Conservation (phyloP, 2,888 invertebrate species). For the Meganola albula region DNA sequence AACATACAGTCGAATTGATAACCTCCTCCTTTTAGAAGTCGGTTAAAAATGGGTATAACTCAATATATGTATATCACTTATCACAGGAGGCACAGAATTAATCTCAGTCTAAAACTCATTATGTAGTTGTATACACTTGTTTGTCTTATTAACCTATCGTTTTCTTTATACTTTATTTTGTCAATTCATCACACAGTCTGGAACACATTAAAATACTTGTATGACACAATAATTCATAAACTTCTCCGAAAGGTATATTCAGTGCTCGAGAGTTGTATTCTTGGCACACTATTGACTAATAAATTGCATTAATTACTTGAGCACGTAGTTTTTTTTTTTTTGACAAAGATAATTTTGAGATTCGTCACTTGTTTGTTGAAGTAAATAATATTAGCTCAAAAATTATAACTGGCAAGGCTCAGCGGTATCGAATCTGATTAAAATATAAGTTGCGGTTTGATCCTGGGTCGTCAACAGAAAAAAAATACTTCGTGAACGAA, state of each 20-base stretch:
- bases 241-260: slow-evolving; percentile 28
- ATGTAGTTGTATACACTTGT: too few species aligned
- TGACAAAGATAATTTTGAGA: slow-evolving; percentile 26
- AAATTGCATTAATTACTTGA: slow-evolving; percentile 48
- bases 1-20: too few species aligned
- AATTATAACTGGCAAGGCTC: background rate
- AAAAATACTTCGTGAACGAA: too few species aligned
- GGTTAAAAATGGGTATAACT: too few species aligned
- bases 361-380: background rate
- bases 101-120: too few species aligned
- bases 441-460: too few species aligned
- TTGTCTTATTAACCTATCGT: too few species aligned
- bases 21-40: too few species aligned
- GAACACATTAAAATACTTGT: slow-evolving; percentile 62
- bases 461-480: too few species aligned
- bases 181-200: slow-evolving; percentile 47
- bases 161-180: slow-evolving; percentile 40
- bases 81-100: too few species aligned
- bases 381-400: background rate
- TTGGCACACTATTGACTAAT: slow-evolving; percentile 41
- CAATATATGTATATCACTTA: too few species aligned
- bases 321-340: slow-evolving; percentile 23
- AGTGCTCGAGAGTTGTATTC: slow-evolving; percentile 23
- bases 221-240: slow-evolving; percentile 51
- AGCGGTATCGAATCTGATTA: too few species aligned